Conservation (phyloP, 1,140 invertebrate species). For the Babylonia areolata region DNA sequence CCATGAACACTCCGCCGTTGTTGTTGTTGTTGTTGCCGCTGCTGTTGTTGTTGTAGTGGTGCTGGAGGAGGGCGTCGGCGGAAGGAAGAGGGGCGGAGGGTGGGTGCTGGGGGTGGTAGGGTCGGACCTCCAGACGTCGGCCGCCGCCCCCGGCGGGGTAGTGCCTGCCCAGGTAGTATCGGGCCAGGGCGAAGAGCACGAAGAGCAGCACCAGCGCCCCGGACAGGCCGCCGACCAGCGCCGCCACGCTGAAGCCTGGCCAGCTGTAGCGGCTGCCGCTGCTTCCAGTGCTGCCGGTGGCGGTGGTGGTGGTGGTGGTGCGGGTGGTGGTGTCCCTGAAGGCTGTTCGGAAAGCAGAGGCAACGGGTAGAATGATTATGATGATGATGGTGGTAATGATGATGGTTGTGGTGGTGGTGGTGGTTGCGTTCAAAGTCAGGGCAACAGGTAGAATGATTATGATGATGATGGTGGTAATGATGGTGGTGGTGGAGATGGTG, state of each 20-base stretch:
- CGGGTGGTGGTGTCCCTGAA: no score
- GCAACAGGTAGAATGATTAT: no score
- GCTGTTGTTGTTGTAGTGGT: no score
- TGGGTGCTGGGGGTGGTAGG: no score
- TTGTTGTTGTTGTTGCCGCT: slow-evolving; percentile 17
- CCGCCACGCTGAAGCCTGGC: background rate
- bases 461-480: no score
- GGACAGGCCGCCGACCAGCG: background rate
- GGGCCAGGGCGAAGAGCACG: background rate
- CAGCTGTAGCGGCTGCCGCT: background rate
- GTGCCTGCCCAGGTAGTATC: slow-evolving; percentile 5
- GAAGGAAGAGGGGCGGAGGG: background rate
- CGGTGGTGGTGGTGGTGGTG: background rate
- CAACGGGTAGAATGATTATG: no score
- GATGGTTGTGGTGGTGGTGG: no score
- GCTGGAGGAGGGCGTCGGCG: no score
- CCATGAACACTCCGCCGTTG: slow-evolving; percentile 25
- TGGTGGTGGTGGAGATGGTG: no score
- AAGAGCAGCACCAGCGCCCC: slow-evolving; percentile 6
- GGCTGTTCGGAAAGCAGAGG: no score
- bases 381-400: no score
- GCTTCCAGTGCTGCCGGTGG: background rate
- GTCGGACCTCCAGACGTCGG: background rate
- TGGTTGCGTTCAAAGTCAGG: no score
- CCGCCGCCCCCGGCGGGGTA: background rate